A percentile compares a stretch with the other conserved stretches of the same genome.
These are phyloP conservation scores for Trypoxylon attenuatum DNA, from an alignment of 2,888 invertebrate genomes.

Conservation along the genomic window DNA sequence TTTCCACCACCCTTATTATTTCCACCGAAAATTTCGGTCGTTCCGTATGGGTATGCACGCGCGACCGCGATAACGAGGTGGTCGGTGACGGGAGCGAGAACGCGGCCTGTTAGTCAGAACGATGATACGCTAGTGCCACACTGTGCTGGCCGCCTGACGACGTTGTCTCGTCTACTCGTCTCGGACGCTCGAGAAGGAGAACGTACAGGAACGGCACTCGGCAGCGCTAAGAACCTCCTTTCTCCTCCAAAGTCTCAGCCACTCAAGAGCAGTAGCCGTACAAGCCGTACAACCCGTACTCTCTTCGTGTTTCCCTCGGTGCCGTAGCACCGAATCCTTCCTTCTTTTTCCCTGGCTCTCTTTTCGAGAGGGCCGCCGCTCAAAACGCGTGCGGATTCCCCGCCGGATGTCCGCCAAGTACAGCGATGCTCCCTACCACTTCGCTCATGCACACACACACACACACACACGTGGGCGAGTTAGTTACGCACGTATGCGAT, in stretches of 20 bases:
- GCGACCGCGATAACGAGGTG: neutral
- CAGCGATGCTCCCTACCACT: slow-evolving; percentile 25
- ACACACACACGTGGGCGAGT: too few relatives aligned
- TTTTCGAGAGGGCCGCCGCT: slow-evolving; percentile 2
- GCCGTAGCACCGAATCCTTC: slow-evolving; percentile 19
- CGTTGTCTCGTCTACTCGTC: neutral
- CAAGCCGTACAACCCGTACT: neutral
- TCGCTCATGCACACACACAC: slow-evolving; percentile 33
- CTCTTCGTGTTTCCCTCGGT: slow-evolving; percentile 24
- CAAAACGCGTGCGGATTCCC: slow-evolving; percentile 46
- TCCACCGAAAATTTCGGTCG: slow-evolving; percentile 60
- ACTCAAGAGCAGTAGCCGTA: slow-evolving; percentile 3
- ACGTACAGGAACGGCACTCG: slow-evolving; percentile 12
- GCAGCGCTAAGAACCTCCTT: slow-evolving; percentile 28
- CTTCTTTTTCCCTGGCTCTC: slow-evolving; percentile 28
- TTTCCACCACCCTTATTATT: slow-evolving; percentile 47
- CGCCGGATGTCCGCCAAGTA: slow-evolving; percentile 48
- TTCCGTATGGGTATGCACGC: slow-evolving; percentile 32
- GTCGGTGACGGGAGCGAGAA: neutral
- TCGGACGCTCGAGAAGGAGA: slow-evolving; percentile 8
- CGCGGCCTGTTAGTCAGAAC: neutral
- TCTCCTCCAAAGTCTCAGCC: slow-evolving; percentile 25
- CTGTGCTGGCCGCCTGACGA: neutral
- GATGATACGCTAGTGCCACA: neutral
- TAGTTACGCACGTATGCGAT: too few relatives aligned